Evolutionary conservation across 1,140 invertebrate genomes (phyloP), one percentile per base, ranked within the genome.

Genomic region (Pararge aegeria): DNA sequence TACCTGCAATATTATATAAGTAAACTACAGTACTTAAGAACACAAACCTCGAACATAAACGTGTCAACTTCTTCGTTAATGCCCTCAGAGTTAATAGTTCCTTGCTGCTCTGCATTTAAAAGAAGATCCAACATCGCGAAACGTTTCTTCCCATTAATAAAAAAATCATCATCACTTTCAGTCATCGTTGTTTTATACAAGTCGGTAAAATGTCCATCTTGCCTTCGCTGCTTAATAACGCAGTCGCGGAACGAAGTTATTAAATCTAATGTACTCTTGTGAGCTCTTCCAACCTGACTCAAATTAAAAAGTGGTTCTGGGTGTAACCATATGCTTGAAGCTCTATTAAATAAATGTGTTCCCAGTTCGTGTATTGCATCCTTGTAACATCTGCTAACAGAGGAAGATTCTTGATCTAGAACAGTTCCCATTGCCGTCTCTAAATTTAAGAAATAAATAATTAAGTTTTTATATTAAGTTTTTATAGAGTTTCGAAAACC

Each of bases 1-100:
- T n/a, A n/a, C n/a, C n/a, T n/a, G n/a, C n/a, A n/a, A n/a, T n/a
- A n/a, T n/a, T n/a, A n/a, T n/a, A n/a, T n/a, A n/a, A n/a, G n/a
- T n/a, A n/a, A n/a, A n/a, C n/a, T n/a, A n/a, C n/a, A n/a, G n/a
- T n/a, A n/a, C n/a, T n/a, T n/a, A 34, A 34, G 1, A 34, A 34
- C 10, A 34, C 0, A 34, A 38, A 42, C 51, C 37, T 54, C 58
- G 16, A 61, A 61, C 58, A 61, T 52, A 59, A 59, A 54, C 13
- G 60, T 55, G 55, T 55, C 58, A 0, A 61, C 58, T 61, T 61
- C 58, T 46, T 61, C 58, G 0, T 61, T 52, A 27, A 61, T 61
- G 18, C 58, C 58, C 1, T 30, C 51, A 16, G 16, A 27, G 18
- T 61, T 51, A 24, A 61, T 61, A 0, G 38, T 3, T 3, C 58